Evolutionary conservation across 2,888 invertebrate species (phyloP), one percentile per base, ranked within the genome.

Genomic region (Holacanthella duospinosa): DNA sequence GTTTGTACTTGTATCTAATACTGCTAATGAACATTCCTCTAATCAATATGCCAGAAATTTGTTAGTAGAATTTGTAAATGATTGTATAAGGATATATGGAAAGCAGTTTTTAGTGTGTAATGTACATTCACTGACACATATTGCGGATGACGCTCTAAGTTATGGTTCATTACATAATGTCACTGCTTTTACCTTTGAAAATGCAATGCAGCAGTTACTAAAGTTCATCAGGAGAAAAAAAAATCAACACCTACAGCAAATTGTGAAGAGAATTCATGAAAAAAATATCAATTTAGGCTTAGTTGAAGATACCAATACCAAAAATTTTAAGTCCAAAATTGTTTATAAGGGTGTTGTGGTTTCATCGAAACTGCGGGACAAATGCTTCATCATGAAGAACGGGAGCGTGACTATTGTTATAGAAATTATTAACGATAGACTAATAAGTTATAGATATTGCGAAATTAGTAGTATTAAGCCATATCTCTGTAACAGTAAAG

Each of bases 131-230:
- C 21, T 55, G 24, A 24, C 3, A 3, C 55, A 55, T 26, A 6
- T 55, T 6, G 25, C 55, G 3, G 55, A 55, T 55, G 55, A 55
- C 29, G 55, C 55, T 16, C 6, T 55, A 26, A 55, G 6, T 12
- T 53, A 24, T 53, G 55, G 55, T 9, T 29, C 55, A 6, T n/a
- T 55, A 3, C 25, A 55, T 12, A 55, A 29, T 4, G 55, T 55
- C 16, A 24, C 55, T 9, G 55, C 55, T 3, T 55, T 55, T 29
- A 12, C 55, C 4, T 55, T 55, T 26, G 55, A 55, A 26, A 55
- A 55, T 55, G 55, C 55, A 55, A 55, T 55, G 55, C 55, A 55
- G 25, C 4, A 6, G 6, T 21, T 55, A 19, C 27, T 55, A 12
- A 55, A 55, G 21, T 28, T 25, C 19, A 12, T 25, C 4, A 6